Evolutionary conservation across 2,888 invertebrate species (phyloP).

Genomic region (Hermodice carunculata): DNA sequence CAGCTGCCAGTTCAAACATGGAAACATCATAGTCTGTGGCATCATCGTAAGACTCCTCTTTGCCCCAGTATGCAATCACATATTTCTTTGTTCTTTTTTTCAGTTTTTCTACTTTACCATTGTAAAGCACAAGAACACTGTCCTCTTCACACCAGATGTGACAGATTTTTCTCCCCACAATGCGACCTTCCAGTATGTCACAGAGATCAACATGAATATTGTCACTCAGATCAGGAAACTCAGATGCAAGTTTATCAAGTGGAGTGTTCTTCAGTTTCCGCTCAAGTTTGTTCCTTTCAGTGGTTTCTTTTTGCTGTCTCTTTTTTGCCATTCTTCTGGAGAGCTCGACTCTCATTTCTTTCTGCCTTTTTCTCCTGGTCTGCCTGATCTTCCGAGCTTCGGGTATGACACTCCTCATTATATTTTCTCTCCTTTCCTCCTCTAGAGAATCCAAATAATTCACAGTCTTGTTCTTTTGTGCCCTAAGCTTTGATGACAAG

Average conservation of each 20-base stretch:
- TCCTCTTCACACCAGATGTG: slow-evolving; percentile 21
- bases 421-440: not conserved
- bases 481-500: not conserved
- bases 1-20: not conserved
- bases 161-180: slow-evolving; percentile 21
- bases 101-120: slow-evolving; percentile 16
- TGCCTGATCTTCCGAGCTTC: not conserved
- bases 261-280: not conserved
- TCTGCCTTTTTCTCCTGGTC: not conserved
- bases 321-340: slow-evolving; percentile 3
- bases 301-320: not conserved
- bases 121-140: not conserved
- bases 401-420: not conserved
- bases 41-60: slow-evolving; percentile 3
- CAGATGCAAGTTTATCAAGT: not conserved
- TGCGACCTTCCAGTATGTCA: slow-evolving; percentile 21
- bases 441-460: not conserved
- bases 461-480: slow-evolving; percentile 6
- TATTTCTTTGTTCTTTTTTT: not conserved
- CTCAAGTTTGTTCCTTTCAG: slow-evolving; percentile 24
- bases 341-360: not conserved
- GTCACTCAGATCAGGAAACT: slow-evolving; percentile 17
- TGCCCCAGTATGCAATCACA: slow-evolving; percentile 9
- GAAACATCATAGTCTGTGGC: slow-evolving; percentile 19
- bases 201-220: not conserved